Evolutionary conservation across 2,888 invertebrate genomes (phyloP), one percentile per base, ranked within the genome.

Genomic region (Chloromyia formosa): DNA sequence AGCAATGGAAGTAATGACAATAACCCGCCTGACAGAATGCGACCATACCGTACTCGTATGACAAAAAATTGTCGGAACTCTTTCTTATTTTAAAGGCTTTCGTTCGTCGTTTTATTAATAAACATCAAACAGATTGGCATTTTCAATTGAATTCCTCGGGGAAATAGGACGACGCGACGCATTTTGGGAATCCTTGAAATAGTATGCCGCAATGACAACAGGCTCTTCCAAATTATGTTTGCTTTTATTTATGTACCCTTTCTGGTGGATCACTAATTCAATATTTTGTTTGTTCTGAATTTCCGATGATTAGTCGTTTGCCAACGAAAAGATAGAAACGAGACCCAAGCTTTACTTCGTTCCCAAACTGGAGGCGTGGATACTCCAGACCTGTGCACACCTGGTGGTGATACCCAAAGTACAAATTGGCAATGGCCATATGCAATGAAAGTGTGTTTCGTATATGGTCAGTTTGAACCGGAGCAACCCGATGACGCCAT

Each of bases 81-180:
- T 49, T 12, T 14, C 49, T 66, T 45, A 12, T 23, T 62, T 40
- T 40, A 62, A 16, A 62, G 35, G 40, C 23, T 62, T 14, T 40
- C 12, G 12, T 10, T 45, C 10, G 16, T n/a, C 35, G 66, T 45
- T 66, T 66, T 66, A 66, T 49, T 66, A 66, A 66, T 66, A 66
- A 62, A 66, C 66, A 42, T 66, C 66, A 66, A 66, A 66, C 66
- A 45, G 45, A 66, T 45, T 49, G 49, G 45, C 45, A 66, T 66
- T 66, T 49, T 22, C 66, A 66, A 20, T 22, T 66, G 20, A 49
- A 49, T 14, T 42, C 18, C 45, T 35, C 22, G 7, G 49, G 20
- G 22, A 14, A 60, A 9, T n/a, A 23, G 23, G n/a, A 60, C 23
- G 27, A 58, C 7, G 16, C 14, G 60, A 10, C 16, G 27, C n/a